Percentiles rank a stretch among this genome's conserved stretches.
Conservation (phyloP, 2,797 vertebrate species). For the Hafferia zeledoni region DNA sequence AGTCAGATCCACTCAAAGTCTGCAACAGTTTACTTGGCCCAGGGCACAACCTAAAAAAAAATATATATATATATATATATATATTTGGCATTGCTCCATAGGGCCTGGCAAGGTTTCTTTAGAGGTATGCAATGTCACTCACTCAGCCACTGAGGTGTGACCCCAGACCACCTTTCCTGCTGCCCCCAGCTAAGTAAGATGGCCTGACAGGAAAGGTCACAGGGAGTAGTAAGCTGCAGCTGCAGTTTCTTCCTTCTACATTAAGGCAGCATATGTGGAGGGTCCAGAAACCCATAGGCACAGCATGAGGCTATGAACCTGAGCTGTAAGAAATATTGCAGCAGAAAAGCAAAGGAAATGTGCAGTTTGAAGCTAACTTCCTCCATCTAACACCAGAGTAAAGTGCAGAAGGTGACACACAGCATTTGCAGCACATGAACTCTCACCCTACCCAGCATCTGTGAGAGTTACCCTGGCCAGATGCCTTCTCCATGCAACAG, state of each 20-base stretch:
- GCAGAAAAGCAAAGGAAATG: background rate
- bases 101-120: background rate
- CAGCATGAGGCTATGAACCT: background rate
- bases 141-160: background rate
- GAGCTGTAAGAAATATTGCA: background rate
- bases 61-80: too few species aligned
- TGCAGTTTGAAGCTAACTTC: background rate
- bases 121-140: background rate
- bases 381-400: background rate
- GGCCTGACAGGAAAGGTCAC: background rate
- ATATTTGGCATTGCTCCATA: background rate
- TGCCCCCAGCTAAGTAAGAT: background rate
- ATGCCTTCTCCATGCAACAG: background rate
- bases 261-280: background rate
- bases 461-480: background rate
- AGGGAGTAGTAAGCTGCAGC: background rate
- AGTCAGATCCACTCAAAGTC: background rate
- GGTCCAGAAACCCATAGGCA: background rate
- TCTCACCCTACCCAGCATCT: background rate
- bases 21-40: background rate
- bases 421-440: background rate
- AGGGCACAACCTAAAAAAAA: background rate
- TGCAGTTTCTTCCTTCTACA: background rate
- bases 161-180: background rate
- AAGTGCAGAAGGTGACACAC: background rate